Percentiles rank a stretch among this genome's conserved stretches.
Evolutionary conservation across 2,113 vertebrate genomes (phyloP).

Genomic region (Mungos mungo): DNA sequence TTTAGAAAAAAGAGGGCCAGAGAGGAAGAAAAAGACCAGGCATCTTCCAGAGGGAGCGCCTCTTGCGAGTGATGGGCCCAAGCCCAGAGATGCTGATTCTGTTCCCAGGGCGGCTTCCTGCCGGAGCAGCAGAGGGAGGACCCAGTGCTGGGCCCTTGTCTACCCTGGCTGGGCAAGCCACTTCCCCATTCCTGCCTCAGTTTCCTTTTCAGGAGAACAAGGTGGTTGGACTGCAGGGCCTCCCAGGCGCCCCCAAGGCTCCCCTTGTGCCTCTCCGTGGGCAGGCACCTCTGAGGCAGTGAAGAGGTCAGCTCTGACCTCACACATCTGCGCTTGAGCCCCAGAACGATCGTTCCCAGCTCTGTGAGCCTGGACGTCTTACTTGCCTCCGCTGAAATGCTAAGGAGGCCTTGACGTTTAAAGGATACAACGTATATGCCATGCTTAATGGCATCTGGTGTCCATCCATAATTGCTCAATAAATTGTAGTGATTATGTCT

Average conservation of each 20-base stretch:
- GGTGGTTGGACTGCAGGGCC: not conserved
- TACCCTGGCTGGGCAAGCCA: not conserved
- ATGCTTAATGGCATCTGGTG: not conserved
- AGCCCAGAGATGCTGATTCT: not conserved
- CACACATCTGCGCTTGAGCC: not conserved
- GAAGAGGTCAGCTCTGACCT: not conserved
- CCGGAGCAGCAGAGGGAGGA: not conserved
- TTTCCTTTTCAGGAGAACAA: not conserved
- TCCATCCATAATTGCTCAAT: not conserved
- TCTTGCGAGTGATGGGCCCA: not conserved
- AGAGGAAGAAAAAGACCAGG: not conserved
- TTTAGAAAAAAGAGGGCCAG: not conserved
- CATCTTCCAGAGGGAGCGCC: not conserved
- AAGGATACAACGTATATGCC: not conserved
- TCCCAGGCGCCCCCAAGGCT: no score
- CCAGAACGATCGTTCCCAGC: not conserved
- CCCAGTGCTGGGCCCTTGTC: fast-evolving
- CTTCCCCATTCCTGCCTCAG: not conserved
- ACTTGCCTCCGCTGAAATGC: not conserved
- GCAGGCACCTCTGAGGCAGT: not conserved
- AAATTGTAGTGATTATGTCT: not conserved
- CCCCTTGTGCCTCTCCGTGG: not conserved
- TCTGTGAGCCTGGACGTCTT: not conserved
- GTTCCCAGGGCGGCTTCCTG: not conserved
- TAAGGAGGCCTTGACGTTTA: not conserved